phyloP scores from a whole-genome alignment of 2,113 vertebrate genomes.

The Riparia riparia region DNA sequence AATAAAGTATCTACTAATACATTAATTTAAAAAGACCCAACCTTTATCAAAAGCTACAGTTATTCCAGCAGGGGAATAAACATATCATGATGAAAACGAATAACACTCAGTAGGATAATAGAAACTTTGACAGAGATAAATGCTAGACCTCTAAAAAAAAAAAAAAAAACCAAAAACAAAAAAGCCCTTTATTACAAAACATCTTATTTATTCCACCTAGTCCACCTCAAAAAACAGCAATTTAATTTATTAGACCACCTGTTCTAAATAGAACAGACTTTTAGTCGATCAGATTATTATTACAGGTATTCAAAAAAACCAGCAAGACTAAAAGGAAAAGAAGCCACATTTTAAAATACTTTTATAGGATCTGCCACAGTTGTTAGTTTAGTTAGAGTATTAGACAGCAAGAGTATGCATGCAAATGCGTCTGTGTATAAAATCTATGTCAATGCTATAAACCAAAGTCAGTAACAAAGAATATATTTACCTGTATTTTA shows the following conservation, averaged over 20 bases:
- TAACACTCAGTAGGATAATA: background rate
- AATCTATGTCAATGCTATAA: background rate
- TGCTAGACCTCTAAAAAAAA: background rate
- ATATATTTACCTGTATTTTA: background rate
- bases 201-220: background rate
- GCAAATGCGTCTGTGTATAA: background rate
- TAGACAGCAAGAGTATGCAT: background rate
- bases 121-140: background rate
- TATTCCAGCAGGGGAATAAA: background rate
- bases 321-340: background rate
- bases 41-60: background rate
- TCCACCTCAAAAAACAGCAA: background rate
- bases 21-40: background rate
- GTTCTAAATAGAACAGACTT: background rate
- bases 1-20: background rate
- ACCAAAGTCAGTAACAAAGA: background rate
- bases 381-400: background rate
- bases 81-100: background rate
- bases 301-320: background rate
- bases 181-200: background rate
- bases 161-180: background rate
- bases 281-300: background rate
- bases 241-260: background rate
- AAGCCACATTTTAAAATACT: background rate
- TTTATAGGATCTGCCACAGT: background rate